Conservation (phyloP, 1,140 invertebrate genomes). For the Diorhabda carinulata region DNA sequence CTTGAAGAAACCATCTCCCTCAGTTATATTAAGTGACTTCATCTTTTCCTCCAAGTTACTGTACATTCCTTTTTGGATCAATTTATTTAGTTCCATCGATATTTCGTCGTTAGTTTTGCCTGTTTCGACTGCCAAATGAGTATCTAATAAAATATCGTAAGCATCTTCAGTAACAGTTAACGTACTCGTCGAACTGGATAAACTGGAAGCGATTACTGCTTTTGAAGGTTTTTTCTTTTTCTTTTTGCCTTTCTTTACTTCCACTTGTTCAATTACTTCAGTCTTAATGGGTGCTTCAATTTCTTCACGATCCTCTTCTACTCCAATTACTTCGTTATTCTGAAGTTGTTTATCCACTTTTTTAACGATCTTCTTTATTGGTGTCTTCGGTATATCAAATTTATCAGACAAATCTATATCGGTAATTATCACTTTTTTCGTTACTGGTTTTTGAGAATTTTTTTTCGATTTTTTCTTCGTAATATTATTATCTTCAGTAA, state of each 20-base stretch:
- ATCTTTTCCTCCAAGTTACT: conserved; percentile 42
- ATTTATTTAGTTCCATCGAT: conserved; percentile 43
- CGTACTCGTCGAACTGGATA: conserved; percentile 20
- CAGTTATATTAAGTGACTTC: conserved; percentile 38
- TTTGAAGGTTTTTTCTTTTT: conserved; percentile 39
- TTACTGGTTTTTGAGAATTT: conserved; percentile 25
- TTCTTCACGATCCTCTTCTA: background rate
- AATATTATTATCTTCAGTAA: conserved; percentile 11
- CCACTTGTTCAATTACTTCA: conserved; percentile 12
- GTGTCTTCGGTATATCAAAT: conserved; percentile 22
- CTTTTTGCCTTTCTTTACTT: conserved; percentile 37
- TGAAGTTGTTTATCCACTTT: conserved; percentile 15
- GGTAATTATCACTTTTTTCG: conserved; percentile 41
- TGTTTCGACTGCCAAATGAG: conserved; percentile 21
- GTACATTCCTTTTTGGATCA: conserved; percentile 46
- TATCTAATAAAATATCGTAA: conserved; percentile 40
- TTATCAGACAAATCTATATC: conserved; percentile 32
- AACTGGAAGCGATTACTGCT: conserved; percentile 5
- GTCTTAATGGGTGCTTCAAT: background rate
- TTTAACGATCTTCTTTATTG: conserved; percentile 19
- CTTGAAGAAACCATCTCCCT: conserved; percentile 41
- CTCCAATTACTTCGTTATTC: conserved; percentile 6
- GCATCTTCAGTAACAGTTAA: conserved; percentile 26
- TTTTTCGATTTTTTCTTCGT: conserved; percentile 37
- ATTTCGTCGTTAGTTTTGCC: conserved; percentile 46